Evolutionary conservation across 2,113 vertebrate species (phyloP).

Genomic region (Pituophis catenifer): DNA sequence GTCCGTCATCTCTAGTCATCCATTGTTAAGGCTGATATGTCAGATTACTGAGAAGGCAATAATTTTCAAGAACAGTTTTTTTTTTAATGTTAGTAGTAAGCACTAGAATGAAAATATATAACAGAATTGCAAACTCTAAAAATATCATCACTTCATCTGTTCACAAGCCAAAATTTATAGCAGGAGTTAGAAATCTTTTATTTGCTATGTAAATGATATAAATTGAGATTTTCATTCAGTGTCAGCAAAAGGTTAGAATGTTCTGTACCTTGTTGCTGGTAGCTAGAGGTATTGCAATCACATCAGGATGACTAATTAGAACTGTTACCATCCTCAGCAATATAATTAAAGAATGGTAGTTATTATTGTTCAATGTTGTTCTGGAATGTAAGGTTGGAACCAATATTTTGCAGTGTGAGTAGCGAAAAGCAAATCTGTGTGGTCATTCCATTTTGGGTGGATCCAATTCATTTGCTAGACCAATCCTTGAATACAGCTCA

Average conservation of each 20-base stretch:
- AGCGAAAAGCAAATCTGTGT: neutral
- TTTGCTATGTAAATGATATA: neutral
- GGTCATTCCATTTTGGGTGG: neutral
- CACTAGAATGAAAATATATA: neutral
- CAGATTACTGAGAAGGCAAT: neutral
- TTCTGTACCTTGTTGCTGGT: neutral
- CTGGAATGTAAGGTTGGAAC: neutral
- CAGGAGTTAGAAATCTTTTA: neutral
- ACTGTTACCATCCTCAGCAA: neutral
- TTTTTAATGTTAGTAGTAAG: neutral
- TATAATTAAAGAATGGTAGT: neutral
- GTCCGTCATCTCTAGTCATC: neutral
- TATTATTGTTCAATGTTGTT: neutral
- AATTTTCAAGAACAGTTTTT: neutral
- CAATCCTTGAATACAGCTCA: too few species aligned
- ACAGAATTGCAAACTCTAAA: neutral
- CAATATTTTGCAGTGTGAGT: neutral
- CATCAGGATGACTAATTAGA: neutral
- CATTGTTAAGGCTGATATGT: slow-evolving; percentile 11
- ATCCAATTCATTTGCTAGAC: neutral
- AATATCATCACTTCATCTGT: neutral
- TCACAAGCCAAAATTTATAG: neutral
- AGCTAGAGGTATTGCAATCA: neutral
- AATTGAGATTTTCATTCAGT: neutral
- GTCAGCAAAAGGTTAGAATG: neutral